A percentile compares a stretch with the other conserved stretches of the same genome.
Conservation (phyloP, 2,888 invertebrate species). For the Acronicta aceris region DNA sequence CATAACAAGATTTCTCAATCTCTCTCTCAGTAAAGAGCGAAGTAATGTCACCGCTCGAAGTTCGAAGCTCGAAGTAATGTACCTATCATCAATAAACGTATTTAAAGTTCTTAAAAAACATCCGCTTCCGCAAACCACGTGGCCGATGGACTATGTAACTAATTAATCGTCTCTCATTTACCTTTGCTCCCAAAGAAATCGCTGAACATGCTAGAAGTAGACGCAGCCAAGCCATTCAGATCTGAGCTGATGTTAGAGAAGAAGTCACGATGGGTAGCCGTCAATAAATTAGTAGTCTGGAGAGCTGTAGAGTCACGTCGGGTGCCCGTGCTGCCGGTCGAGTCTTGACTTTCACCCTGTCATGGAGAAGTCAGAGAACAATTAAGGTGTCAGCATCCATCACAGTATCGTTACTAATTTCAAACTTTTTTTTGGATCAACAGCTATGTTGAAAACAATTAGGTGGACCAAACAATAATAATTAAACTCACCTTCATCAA, state of each 20-base stretch:
- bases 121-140: too few relatives aligned
- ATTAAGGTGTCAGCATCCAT: not conserved
- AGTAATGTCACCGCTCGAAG: too few relatives aligned
- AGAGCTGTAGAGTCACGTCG: constrained; percentile 91
- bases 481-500: constrained; percentile 90
- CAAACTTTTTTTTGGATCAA: too few relatives aligned
- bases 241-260: constrained; percentile 97
- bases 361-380: not conserved
- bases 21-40: too few relatives aligned
- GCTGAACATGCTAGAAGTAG: constrained; percentile 97
- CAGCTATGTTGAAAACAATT: too few relatives aligned
- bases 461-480: not conserved
- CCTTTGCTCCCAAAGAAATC: constrained; percentile 96
- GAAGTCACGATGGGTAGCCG: constrained; percentile 93
- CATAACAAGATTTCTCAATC: too few relatives aligned
- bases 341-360: constrained; percentile 83
- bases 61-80: too few relatives aligned
- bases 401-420: not conserved
- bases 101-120: too few relatives aligned
- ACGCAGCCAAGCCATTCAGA: constrained; percentile 97
- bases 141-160: not conserved
- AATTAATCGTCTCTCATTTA: constrained; percentile 58
- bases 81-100: too few relatives aligned
- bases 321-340: constrained; percentile 64
- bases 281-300: constrained; percentile 91